phyloP scores from a whole-genome alignment of 2,113 vertebrate species.

The Percopsis transmontana region DNA sequence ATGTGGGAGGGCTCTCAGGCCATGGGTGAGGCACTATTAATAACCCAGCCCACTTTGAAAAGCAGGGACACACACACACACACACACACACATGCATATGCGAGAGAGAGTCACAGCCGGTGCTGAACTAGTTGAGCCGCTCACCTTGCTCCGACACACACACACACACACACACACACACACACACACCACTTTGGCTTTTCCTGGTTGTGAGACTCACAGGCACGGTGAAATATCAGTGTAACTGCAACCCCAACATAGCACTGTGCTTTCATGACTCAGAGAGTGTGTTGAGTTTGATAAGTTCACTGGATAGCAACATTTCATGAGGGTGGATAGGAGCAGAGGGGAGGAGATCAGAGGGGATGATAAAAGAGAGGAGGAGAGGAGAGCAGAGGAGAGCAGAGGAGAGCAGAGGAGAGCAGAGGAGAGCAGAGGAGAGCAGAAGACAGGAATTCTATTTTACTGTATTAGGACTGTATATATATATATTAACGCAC shows the following conservation, averaged over 20 bases:
- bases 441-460: background rate
- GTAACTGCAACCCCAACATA: background rate
- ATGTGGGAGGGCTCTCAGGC: constrained; percentile 47
- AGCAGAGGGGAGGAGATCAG: background rate
- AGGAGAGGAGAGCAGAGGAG: constrained; percentile 8
- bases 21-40: constrained; percentile 58
- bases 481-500: background rate
- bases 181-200: background rate
- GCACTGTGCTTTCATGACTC: background rate
- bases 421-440: background rate
- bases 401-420: background rate
- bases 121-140: background rate
- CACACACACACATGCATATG: constrained; percentile 1
- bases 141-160: background rate
- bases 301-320: background rate
- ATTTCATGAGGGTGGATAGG: background rate
- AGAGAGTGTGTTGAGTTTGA: constrained; percentile 4
- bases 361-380: background rate
- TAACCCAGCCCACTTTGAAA: constrained; percentile 55
- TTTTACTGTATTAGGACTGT: background rate
- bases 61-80: constrained; percentile 15
- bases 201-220: background rate
- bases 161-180: background rate
- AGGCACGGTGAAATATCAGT: background rate
- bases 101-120: background rate